A percentile compares a stretch with the other conserved stretches of the same genome.
Evolutionary conservation across 2,797 vertebrate species (phyloP).

Genomic region (Morus bassanus): DNA sequence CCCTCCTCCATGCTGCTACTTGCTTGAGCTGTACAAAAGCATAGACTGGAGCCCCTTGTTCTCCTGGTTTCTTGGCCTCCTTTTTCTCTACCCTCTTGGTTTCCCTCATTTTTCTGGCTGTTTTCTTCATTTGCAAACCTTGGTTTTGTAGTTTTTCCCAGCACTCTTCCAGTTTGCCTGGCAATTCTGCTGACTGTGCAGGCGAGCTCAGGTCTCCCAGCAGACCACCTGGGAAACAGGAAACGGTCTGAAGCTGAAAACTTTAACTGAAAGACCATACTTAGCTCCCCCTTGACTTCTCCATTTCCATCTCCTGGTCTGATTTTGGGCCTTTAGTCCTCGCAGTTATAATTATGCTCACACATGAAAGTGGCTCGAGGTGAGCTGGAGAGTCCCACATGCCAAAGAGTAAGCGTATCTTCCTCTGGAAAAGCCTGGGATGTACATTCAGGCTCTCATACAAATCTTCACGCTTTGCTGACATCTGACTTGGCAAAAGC

Average conservation of each 20-base stretch:
- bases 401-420: not conserved
- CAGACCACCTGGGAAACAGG: slow-evolving; percentile 60
- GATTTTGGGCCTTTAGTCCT: not conserved
- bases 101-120: not conserved
- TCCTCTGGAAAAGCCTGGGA: slow-evolving; percentile 2
- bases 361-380: not conserved
- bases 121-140: not conserved
- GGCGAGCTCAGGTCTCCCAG: not conserved
- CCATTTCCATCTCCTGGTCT: slow-evolving; percentile 22
- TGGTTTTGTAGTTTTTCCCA: not conserved
- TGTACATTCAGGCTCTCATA: not conserved
- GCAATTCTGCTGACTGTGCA: slow-evolving; percentile 39
- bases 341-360: not conserved
- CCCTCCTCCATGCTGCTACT: not conserved
- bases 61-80: not conserved
- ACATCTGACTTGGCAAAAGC: not conserved
- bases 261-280: slow-evolving; percentile 32
- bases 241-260: not conserved
- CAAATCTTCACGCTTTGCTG: not conserved
- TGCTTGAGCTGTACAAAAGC: not conserved
- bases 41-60: not conserved
- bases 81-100: not conserved
- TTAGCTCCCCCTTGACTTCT: slow-evolving; percentile 25
- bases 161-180: not conserved
- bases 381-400: not conserved